These are phyloP conservation scores for Dimorphilus gyrociliatus DNA, from an alignment of 2,888 invertebrate species.

Conservation along the genomic window DNA sequence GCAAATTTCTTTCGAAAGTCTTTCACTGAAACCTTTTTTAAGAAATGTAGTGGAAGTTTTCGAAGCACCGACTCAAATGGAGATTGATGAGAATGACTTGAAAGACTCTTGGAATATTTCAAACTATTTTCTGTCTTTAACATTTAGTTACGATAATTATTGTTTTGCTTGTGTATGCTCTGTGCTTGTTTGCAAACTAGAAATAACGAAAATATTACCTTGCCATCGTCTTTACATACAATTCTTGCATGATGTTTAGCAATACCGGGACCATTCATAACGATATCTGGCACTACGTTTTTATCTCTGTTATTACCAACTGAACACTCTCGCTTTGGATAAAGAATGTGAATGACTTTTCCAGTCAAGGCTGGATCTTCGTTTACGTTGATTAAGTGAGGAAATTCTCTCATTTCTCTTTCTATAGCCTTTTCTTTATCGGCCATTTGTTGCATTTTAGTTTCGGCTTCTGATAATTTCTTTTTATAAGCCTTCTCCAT, in stretches of 20 bases:
- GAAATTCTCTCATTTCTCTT: slow-evolving; percentile 10
- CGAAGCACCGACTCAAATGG: too few species aligned
- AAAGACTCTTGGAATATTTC: too few species aligned
- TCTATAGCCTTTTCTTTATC: slow-evolving; percentile 6
- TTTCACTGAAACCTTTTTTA: too few species aligned
- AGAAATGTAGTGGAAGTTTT: too few species aligned
- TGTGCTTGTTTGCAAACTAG: too few species aligned
- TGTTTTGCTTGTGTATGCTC: too few species aligned
- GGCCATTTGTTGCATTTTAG: slow-evolving; percentile 10
- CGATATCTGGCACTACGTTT: slow-evolving; percentile 9
- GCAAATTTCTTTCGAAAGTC: too few species aligned
- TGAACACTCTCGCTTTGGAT: not conserved
- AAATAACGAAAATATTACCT: too few species aligned
- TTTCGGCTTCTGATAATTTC: slow-evolving; percentile 8
- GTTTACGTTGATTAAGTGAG: slow-evolving; percentile 15
- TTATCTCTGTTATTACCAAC: slow-evolving; percentile 13
- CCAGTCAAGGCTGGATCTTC: slow-evolving; percentile 16
- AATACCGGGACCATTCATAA: slow-evolving; percentile 12
- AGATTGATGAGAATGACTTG: too few species aligned
- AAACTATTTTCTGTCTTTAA: too few species aligned
- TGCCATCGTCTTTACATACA: slow-evolving; percentile 5
- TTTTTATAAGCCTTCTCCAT: slow-evolving; percentile 10
- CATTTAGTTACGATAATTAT: too few species aligned
- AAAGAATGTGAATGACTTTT: slow-evolving; percentile 10
- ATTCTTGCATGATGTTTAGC: slow-evolving; percentile 11